A percentile compares a stretch with the other conserved stretches of the same genome.
phyloP scores from a whole-genome alignment of 2,113 vertebrate species.

The Zeus faber region DNA sequence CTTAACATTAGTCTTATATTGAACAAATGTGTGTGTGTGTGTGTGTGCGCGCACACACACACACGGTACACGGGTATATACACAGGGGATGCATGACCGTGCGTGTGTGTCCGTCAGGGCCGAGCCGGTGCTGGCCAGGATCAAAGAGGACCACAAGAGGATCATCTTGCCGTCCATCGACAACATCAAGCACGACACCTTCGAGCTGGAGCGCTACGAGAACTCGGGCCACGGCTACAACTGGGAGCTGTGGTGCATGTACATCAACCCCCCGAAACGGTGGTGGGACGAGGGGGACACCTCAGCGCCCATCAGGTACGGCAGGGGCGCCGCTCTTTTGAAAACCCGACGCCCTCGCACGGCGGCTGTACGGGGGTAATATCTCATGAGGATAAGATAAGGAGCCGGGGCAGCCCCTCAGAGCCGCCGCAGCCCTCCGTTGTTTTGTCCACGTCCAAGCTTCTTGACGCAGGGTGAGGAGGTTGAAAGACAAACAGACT shows the following conservation, averaged over 20 bases:
- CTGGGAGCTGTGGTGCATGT: conserved; percentile 99
- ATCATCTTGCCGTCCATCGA: conserved; percentile 95
- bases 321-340: no score
- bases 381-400: no score
- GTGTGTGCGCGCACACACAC: no score
- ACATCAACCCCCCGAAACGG: conserved; percentile 94
- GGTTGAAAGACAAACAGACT: no score
- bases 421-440: no score
- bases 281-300: conserved; percentile 96
- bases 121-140: conserved; percentile 89
- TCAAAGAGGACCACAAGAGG: conserved; percentile 87
- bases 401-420: no score
- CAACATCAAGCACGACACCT: conserved; percentile 95
- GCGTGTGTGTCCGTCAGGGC: conserved; percentile 75
- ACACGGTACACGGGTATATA: no score
- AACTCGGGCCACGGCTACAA: conserved; percentile 94
- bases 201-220: conserved; percentile 94
- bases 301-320: conserved; percentile 90
- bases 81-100: no score
- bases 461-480: no score
- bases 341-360: no score
- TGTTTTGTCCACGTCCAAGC: no score
- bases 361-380: no score
- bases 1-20: conserved; percentile 10
- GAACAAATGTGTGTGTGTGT: background rate